Evolutionary conservation across 2,113 vertebrate genomes (phyloP).

Genomic region (Crotalus horridus): DNA sequence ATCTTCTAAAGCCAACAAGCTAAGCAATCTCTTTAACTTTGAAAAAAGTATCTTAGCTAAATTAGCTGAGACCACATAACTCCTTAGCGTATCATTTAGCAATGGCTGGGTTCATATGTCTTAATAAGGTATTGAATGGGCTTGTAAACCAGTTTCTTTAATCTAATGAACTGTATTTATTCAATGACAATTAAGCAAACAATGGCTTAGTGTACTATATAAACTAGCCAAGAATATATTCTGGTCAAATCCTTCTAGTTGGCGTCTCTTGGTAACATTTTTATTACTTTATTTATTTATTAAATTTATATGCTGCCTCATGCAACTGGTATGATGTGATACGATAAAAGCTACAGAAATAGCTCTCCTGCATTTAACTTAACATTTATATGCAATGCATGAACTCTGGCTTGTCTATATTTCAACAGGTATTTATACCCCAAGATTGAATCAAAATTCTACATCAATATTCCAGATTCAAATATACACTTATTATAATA

Average conservation of each 20-base stretch:
- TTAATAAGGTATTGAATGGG: not conserved
- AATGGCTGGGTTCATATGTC: not conserved
- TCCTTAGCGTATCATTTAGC: not conserved
- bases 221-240: not conserved
- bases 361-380: not conserved
- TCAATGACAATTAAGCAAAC: not conserved
- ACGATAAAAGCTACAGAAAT: not conserved
- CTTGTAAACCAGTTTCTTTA: not conserved
- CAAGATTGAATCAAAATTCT: not conserved
- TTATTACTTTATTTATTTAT: not conserved
- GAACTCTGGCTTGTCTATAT: not conserved
- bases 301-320: not conserved
- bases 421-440: not conserved
- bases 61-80: not conserved
- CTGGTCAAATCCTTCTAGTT: not conserved
- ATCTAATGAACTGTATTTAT: not conserved
- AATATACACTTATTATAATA: not conserved
- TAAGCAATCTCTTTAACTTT: not conserved
- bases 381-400: not conserved
- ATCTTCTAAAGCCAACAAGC: not conserved
- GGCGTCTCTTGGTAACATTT: not conserved
- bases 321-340: not conserved
- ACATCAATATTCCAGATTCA: not conserved
- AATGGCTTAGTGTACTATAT: not conserved
- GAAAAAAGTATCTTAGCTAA: not conserved